These are phyloP conservation scores for Parapristionchus giblindavisi DNA, from an alignment of 2,888 invertebrate genomes.

Conservation along the genomic window DNA sequence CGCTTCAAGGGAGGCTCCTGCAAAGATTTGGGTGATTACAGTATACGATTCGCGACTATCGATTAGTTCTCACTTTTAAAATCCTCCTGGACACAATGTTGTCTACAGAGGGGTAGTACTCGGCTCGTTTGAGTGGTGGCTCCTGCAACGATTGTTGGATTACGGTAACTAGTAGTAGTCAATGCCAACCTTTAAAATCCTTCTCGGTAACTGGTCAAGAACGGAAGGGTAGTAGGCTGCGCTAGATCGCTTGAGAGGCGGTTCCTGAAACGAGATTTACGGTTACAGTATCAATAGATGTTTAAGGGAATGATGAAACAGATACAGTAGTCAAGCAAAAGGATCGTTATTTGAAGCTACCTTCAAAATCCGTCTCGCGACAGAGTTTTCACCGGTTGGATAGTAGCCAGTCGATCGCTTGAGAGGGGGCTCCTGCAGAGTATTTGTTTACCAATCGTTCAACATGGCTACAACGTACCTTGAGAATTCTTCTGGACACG, in stretches of 20 bases:
- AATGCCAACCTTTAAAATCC: constrained; percentile 12
- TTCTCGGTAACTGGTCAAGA: background rate
- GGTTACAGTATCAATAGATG: no score
- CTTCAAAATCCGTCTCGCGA: background rate
- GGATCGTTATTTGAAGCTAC: background rate
- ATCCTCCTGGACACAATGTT: background rate
- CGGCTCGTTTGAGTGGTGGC: constrained; percentile 22
- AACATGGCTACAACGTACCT: background rate
- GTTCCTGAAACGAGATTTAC: background rate
- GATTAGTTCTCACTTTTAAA: background rate
- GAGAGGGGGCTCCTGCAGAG: constrained; percentile 8
- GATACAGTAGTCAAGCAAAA: background rate
- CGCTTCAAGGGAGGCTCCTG: constrained; percentile 27
- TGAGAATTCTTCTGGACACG: background rate
- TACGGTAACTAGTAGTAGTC: background rate
- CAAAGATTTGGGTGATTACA: background rate
- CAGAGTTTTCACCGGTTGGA: background rate
- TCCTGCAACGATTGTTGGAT: constrained; percentile 9
- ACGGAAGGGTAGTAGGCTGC: background rate
- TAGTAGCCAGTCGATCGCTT: constrained; percentile 6
- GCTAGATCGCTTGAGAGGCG: constrained; percentile 14
- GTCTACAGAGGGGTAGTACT: background rate
- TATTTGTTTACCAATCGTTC: background rate
- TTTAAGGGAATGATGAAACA: no score
- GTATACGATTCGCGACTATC: background rate